Base-by-base conservation (phyloP, 2,888 invertebrate genomes). In the Drepanosiphum platanoidis region DNA sequence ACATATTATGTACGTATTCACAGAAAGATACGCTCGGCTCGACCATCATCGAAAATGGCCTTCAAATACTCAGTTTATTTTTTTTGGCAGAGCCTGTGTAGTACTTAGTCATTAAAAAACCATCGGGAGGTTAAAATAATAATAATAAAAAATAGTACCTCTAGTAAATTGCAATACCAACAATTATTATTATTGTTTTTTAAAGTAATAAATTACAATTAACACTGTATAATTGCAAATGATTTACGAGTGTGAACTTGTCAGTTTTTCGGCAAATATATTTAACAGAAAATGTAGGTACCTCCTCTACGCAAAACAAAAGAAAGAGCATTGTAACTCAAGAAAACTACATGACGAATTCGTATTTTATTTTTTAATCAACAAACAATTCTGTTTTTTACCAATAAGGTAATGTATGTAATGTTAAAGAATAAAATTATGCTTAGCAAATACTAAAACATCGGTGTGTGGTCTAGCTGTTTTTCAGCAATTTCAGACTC, bases 151-250 rank as follows among this genome's bases (percentile, higher is more conserved):
- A 74, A 66, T 46, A 39, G 11, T 52, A 30, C 5, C 36, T 77
- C 11, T 58, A 39, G 58, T 61, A 71, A 71, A 81, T 71, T 71
- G 39, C 81, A 71, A 71, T 71, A 71, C 71, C 58, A 30, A 71
- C 58, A 81, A 81, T 61, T 71, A 71, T 71, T 58, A n/a, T 68
- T 80, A 70, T 80, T 58, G 52, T 80, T 70, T 27, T 80, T 68
- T 68, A 22, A 52, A 46, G 5, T 46, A 58, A 80, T 80, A 80
- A 70, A 80, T 70, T 27, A 52, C 52, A 52, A 80, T 80, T 70
- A 80, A 52, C 58, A 39, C 39, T 30, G 36, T 34, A 3, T 36
- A 39, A 22, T 58, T 27, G 36, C 58, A 34, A 58, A 81, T 61
- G 71, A 81, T 71, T 39, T 39, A 81, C 39, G 71, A 2, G 5